Conservation (phyloP, 2,113 vertebrate genomes). For the Lathamus discolor region DNA sequence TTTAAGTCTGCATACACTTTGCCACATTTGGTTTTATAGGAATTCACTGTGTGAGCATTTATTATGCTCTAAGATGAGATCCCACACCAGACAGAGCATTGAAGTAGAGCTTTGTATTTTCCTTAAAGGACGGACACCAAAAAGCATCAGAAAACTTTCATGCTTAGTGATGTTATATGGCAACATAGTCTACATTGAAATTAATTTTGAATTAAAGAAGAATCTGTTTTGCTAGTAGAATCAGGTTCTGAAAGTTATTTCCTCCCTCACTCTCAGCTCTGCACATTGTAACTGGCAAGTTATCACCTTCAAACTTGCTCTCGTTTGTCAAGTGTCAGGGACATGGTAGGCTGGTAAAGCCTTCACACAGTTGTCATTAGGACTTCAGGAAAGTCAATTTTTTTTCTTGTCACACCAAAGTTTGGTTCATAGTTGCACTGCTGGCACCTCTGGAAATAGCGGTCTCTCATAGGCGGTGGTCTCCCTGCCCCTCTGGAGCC, state of each 20-base stretch:
- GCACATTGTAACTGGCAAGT: background rate
- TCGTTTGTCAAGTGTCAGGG: background rate
- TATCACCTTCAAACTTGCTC: background rate
- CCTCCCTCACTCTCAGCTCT: background rate
- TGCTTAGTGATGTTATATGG: background rate
- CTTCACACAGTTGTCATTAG: background rate
- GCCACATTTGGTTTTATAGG: background rate
- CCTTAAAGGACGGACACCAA: background rate
- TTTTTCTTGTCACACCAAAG: background rate
- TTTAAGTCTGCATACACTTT: background rate
- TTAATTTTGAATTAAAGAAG: background rate
- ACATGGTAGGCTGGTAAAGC: background rate
- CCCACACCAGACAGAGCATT: background rate
- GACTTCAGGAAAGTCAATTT: background rate
- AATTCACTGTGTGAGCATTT: background rate
- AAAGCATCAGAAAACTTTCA: background rate
- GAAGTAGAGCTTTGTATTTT: background rate
- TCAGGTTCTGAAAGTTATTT: background rate
- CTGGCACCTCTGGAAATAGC: background rate
- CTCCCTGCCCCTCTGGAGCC: background rate
- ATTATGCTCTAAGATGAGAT: background rate
- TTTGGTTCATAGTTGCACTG: background rate
- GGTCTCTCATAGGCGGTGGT: background rate
- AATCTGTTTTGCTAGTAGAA: background rate
- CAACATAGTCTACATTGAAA: background rate